Evolutionary conservation across 2,888 invertebrate species (phyloP), one percentile per base, ranked within the genome.

Genomic region (Geophilus truncorum): DNA sequence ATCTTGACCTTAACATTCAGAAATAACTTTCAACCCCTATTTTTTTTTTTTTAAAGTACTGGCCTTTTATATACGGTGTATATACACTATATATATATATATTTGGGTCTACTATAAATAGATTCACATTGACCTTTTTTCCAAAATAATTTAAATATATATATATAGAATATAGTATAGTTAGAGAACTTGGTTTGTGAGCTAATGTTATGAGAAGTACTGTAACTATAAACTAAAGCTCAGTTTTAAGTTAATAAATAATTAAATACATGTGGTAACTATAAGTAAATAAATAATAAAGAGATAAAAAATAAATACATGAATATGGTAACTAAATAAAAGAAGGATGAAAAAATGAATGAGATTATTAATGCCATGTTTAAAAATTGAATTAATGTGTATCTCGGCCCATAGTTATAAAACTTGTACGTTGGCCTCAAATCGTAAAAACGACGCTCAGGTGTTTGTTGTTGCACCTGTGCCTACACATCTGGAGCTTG

Each of bases 381-480:
- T 40, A 40, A 40, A 40, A 40, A 40, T 40, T 40, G 40, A 40
- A 40, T 40, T 40, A 40, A 40, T 40, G 40, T 12, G 10, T 40
- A 40, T 40, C 40, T 40, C 40, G 40, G 40, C 40, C 40, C 40
- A 40, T 40, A 40, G 40, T 40, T 40, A 40, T 40, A 40, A 40
- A 40, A 40, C 40, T 40, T 40, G 40, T 40, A 40, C 40, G 23
- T 62, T 62, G 57, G 57, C 57, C 57, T 62, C 57, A 23, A 62
- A 62, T 62, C 57, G 57, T 62, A 62, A 23, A 62, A 62, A 62
- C 57, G 57, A 62, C 57, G 57, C 23, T 62, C 57, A 36, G 78
- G 78, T 34, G 76, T 30, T 76, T 76, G 76, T 36, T 30, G 32
- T 78, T 78, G 78, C 78, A 36, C 25, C 36, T 78, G 78, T 25